These are phyloP conservation scores for Alligator mississippiensis DNA, from an alignment of 2,113 vertebrate species.

Conservation along the genomic window DNA sequence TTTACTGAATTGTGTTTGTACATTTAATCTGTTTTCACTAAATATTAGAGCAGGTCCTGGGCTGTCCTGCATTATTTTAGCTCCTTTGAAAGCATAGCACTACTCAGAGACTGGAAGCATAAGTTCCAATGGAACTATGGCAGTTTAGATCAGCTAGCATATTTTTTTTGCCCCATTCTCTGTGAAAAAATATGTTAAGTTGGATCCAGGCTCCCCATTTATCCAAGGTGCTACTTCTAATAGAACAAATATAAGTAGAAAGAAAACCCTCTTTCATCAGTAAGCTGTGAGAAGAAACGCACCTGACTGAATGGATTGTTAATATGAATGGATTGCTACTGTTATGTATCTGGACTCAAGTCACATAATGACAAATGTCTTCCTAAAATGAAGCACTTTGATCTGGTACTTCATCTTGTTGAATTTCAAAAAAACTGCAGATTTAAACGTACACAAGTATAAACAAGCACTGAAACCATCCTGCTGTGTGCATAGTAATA, in stretches of 20 bases:
- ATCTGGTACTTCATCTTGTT: conserved; percentile 25
- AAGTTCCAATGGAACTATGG: neutral
- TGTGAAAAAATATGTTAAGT: neutral
- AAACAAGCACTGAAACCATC: conserved; percentile 44
- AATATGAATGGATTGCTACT: conserved; percentile 18
- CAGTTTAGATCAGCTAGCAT: neutral
- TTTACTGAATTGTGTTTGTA: neutral
- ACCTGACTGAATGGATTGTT: conserved; percentile 2
- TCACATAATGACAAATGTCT: conserved; percentile 12
- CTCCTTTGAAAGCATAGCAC: neutral
- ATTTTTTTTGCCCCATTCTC: neutral
- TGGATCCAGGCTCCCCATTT: neutral
- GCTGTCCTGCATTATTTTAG: neutral
- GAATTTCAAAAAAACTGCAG: conserved; percentile 22
- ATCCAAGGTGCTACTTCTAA: neutral
- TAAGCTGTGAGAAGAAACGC: neutral
- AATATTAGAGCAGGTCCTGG: neutral
- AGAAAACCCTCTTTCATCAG: neutral
- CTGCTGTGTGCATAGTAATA: neutral
- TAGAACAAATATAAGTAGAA: neutral
- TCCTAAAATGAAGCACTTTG: conserved; percentile 26
- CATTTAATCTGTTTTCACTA: neutral
- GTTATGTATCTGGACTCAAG: neutral
- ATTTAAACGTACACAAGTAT: conserved; percentile 22
- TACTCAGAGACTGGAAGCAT: neutral